Percentiles rank a stretch among this genome's conserved stretches.
phyloP scores from a whole-genome alignment of 2,797 vertebrate species.

The Crypturellus tataupa region DNA sequence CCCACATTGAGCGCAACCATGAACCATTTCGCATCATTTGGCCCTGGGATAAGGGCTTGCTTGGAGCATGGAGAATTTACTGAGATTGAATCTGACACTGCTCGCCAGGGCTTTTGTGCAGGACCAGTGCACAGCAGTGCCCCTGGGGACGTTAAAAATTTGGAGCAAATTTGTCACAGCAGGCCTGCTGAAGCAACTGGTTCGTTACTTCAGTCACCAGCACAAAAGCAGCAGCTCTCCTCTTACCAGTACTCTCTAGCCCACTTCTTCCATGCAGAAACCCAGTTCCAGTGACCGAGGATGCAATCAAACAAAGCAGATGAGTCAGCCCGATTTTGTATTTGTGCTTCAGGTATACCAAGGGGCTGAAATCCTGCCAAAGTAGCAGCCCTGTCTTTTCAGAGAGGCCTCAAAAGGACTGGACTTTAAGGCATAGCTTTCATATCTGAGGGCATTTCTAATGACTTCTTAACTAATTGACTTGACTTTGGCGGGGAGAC shows the following conservation, averaged over 20 bases:
- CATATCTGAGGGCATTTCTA: slow-evolving; percentile 69
- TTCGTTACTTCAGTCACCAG: not conserved
- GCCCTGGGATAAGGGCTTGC: slow-evolving; percentile 8
- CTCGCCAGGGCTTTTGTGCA: not conserved
- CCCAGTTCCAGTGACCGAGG: not conserved
- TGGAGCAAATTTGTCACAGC: not conserved
- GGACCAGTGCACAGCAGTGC: not conserved
- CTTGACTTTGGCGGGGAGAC: slow-evolving; percentile 67
- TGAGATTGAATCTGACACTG: not conserved
- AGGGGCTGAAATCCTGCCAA: not conserved
- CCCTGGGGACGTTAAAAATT: not conserved
- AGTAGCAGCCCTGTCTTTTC: slow-evolving; percentile 8
- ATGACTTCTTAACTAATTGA: slow-evolving; percentile 80
- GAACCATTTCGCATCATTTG: not conserved
- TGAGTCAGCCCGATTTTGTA: not conserved
- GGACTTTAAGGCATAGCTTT: slow-evolving; percentile 63
- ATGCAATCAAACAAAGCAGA: not conserved
- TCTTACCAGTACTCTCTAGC: not conserved
- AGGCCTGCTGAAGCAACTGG: not conserved
- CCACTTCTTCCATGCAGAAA: not conserved
- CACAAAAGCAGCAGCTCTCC: not conserved
- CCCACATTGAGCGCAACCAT: not conserved
- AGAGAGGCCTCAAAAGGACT: slow-evolving; percentile 5
- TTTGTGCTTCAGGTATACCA: slow-evolving; percentile 20
- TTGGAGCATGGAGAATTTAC: not conserved